These are phyloP conservation scores for Notodonta dromedarius DNA, from an alignment of 2,888 invertebrate genomes.

Conservation along the genomic window DNA sequence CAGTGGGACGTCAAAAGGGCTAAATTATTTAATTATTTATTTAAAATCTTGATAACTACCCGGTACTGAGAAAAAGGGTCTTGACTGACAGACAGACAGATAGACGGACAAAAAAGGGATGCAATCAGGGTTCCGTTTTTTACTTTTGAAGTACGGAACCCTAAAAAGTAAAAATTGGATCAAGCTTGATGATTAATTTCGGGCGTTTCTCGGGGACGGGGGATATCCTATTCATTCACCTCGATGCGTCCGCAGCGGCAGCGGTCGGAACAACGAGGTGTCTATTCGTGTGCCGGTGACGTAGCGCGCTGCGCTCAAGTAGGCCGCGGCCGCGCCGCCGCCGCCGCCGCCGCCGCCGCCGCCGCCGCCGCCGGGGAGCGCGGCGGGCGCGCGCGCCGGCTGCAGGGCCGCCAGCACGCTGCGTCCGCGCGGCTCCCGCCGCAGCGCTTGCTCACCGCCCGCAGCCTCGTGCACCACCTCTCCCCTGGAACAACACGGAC, in stretches of 20 bases:
- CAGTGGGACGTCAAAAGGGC: too few species aligned
- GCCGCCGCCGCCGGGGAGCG: slow-evolving; percentile 23
- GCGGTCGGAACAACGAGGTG: slow-evolving; percentile 73
- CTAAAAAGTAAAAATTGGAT: too few species aligned
- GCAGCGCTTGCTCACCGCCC: slow-evolving; percentile 12
- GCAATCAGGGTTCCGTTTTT: too few species aligned
- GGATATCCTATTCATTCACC: slow-evolving; percentile 40
- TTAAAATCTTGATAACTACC: too few species aligned
- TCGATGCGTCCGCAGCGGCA: slow-evolving; percentile 66
- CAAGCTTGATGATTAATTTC: too few species aligned
- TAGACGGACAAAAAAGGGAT: too few species aligned
- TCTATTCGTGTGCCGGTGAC: slow-evolving; percentile 87
- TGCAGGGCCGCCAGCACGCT: slow-evolving; percentile 33
- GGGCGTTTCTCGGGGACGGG: too few species aligned
- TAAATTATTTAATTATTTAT: too few species aligned
- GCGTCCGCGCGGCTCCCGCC: slow-evolving; percentile 33
- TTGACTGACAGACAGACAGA: too few species aligned
- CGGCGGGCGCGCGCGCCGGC: slow-evolving; percentile 24
- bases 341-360: slow-evolving; percentile 25
- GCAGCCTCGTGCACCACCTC: slow-evolving; percentile 62
- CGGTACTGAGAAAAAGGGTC: too few species aligned
- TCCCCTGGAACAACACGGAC: slow-evolving; percentile 51
- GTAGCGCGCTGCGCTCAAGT: slow-evolving; percentile 91
- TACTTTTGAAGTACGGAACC: too few species aligned
- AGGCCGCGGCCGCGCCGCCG: slow-evolving; percentile 89